These are phyloP conservation scores for Diorhabda elongata DNA, from an alignment of 1,140 invertebrate species.

Conservation along the genomic window DNA sequence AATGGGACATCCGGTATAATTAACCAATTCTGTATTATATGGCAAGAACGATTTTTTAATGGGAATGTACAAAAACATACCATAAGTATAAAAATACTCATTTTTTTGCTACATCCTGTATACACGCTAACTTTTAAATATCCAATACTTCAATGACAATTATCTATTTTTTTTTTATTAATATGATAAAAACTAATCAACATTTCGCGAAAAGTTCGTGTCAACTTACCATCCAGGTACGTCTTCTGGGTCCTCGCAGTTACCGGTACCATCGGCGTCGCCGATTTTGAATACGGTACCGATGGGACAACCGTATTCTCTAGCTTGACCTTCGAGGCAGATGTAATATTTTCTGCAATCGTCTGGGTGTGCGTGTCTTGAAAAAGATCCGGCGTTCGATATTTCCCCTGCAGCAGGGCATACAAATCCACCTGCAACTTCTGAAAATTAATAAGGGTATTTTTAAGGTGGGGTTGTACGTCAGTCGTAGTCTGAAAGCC, in stretches of 20 bases:
- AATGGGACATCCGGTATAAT: no score
- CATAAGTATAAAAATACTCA: no score
- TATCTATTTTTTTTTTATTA: no score
- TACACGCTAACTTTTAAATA: no score
- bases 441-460: slow-evolving; percentile 52
- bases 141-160: no score
- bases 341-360: slow-evolving; percentile 95
- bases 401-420: slow-evolving; percentile 80
- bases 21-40: no score
- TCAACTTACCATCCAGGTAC: slow-evolving; percentile 86
- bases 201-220: no score
- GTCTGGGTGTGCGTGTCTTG: slow-evolving; percentile 88
- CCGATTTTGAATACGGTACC: slow-evolving; percentile 95
- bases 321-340: slow-evolving; percentile 77
- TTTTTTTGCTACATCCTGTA: no score
- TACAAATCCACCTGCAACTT: slow-evolving; percentile 82
- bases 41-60: no score
- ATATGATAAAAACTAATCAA: no score
- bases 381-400: slow-evolving; percentile 78
- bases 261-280: slow-evolving; percentile 78
- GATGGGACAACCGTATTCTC: slow-evolving; percentile 92
- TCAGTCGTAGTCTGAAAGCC: slow-evolving; percentile 16
- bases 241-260: slow-evolving; percentile 90
- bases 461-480: slow-evolving; percentile 8
- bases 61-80: no score